Evolutionary conservation across 2,888 invertebrate genomes (phyloP), one percentile per base, ranked within the genome.

Genomic region (Mimumesa dahlbomi): DNA sequence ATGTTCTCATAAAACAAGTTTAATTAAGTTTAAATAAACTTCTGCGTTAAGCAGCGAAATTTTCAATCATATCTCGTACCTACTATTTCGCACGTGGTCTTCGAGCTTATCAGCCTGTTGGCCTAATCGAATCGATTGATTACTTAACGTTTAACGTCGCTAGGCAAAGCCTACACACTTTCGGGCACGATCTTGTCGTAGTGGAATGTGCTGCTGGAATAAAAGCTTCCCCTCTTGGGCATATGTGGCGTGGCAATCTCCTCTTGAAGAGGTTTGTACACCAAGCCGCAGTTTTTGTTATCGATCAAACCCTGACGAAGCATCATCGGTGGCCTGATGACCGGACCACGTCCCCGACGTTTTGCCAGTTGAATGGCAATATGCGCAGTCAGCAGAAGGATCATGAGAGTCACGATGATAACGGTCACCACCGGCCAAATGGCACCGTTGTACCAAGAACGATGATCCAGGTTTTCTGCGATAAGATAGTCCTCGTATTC

Each of bases 231-330:
- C 4, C 89, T 79, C 65, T 89, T 94, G 49, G 95, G 94, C 82
- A 94, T 93, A 84, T 92, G 90, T 2, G 93, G 93, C 48, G 93
- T 93, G 9, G 92, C 91, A 76, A 95, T 92, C 79, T 95, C 95
- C 88, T 95, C 95, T 9, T 95, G 94, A 57, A 95, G 90, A 76
- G 94, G 95, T 84, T 94, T 94, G 89, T 95, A 95, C 16, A 95
- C 94, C 66, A 95, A 91, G 2, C 94, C 94, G 80, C 94, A 94
- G 87, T 94, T 94, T 84, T 93, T 94, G 90, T 93, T 94, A 68
- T 89, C 89, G 13, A 85, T 76, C 29, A 88, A 79, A 25, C 88
- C 88, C 38, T 84, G 88, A 21, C 89, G 87, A 6, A 89, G 82
- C 6, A 89, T 89, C 85, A 89, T 81, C 1, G 89, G 89, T 4